phyloP scores from a whole-genome alignment of 2,113 vertebrate species.

The Caranx melampygus region DNA sequence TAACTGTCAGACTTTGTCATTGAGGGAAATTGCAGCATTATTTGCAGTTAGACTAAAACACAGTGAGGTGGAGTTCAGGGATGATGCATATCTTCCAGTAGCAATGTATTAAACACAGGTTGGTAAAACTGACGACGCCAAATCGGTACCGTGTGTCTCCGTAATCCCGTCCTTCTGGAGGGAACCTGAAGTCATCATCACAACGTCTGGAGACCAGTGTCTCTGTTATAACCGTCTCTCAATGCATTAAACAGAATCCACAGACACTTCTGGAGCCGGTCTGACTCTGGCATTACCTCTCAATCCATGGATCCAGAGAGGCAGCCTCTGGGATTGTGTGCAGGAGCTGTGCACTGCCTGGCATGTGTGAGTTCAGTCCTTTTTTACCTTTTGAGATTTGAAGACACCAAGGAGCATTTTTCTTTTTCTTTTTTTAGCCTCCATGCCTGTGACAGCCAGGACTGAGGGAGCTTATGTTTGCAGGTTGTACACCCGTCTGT shows the following conservation, averaged over 20 bases:
- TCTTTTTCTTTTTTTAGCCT: too few relatives aligned
- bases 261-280: background rate
- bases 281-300: constrained; percentile 1
- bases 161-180: background rate
- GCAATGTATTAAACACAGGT: background rate
- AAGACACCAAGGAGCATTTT: background rate
- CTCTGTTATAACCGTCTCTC: constrained; percentile 21
- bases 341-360: background rate
- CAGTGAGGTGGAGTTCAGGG: background rate
- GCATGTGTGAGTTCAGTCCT: background rate
- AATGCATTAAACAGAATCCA: background rate
- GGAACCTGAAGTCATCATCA: background rate
- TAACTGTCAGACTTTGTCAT: constrained; percentile 2
- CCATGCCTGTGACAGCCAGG: too few relatives aligned
- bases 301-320: background rate
- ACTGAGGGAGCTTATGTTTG: too few relatives aligned
- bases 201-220: background rate
- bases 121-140: background rate
- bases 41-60: background rate
- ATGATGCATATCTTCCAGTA: background rate
- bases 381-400: background rate
- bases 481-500: too few relatives aligned
- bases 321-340: background rate
- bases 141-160: background rate
- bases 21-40: background rate